phyloP scores from a whole-genome alignment of 2,113 vertebrate genomes.

The Oryzias curvinotus region DNA sequence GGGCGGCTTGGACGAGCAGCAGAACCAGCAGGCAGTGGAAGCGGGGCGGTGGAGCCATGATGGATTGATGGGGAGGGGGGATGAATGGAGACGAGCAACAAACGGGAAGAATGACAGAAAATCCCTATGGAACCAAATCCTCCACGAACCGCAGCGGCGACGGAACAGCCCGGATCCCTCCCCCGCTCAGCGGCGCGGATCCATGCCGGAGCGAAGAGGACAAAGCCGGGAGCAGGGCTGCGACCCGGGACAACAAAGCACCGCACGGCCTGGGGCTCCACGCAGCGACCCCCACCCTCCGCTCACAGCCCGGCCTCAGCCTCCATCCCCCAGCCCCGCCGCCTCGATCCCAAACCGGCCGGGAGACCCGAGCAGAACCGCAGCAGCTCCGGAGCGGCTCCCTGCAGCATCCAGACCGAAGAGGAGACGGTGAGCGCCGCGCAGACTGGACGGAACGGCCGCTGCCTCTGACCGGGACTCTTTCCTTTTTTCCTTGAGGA shows the following conservation, averaged over 20 bases:
- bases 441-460: slow-evolving; percentile 5
- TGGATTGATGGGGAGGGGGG: slow-evolving; percentile 30
- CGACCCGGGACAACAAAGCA: slow-evolving; percentile 53
- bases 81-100: neutral
- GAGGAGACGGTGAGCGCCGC: slow-evolving; percentile 19
- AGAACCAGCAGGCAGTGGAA: slow-evolving; percentile 65
- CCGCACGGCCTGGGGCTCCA: slow-evolving; percentile 55
- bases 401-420: slow-evolving; percentile 38
- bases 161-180: neutral
- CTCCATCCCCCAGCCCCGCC: slow-evolving; percentile 60
- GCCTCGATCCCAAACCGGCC: slow-evolving; percentile 32
- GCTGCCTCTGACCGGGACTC: slow-evolving; percentile 21
- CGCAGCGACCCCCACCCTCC: slow-evolving; percentile 54
- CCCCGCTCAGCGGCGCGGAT: too few relatives aligned
- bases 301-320: slow-evolving; percentile 48
- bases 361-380: slow-evolving; percentile 20
- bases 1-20: slow-evolving; percentile 58
- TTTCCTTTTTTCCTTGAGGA: slow-evolving; percentile 11
- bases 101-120: neutral
- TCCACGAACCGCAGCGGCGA: neutral
- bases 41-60: slow-evolving; percentile 57
- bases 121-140: neutral
- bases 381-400: neutral
- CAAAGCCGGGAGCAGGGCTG: neutral
- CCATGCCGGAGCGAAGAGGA: neutral